phyloP scores from a whole-genome alignment of 2,113 vertebrate species.

The Puntigrus tetrazona region DNA sequence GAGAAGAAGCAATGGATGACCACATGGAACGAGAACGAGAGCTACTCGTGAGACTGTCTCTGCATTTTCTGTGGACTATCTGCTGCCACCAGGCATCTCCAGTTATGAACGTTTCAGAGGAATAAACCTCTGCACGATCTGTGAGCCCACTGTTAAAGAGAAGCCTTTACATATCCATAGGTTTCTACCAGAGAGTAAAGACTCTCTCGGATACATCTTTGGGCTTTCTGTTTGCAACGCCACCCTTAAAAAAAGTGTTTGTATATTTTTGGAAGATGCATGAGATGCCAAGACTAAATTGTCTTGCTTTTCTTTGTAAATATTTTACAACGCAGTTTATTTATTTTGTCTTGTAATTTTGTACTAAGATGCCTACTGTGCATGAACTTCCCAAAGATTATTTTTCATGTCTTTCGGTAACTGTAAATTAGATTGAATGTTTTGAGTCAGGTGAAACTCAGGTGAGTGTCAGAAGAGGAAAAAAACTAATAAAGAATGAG shows the following conservation, averaged over 20 bases:
- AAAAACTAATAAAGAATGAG: not conserved
- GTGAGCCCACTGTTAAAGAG: not conserved
- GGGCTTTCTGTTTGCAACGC: not conserved
- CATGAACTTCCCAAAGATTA: constrained; percentile 77
- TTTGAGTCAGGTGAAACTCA: not conserved
- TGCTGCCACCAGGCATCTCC: not conserved
- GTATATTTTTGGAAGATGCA: constrained; percentile 42
- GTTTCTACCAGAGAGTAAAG: not conserved
- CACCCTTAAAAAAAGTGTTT: constrained; percentile 37
- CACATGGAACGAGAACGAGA: constrained; percentile 90
- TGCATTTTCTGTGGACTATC: constrained; percentile 9
- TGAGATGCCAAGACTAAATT: constrained; percentile 71
- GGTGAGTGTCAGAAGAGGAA: not conserved
- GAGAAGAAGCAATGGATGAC: constrained; percentile 95
- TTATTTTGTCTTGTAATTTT: constrained; percentile 81
- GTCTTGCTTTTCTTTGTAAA: constrained; percentile 80
- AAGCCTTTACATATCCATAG: not conserved
- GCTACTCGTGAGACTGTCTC: constrained; percentile 80
- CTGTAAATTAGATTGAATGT: constrained; percentile 33
- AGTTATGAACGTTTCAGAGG: not conserved
- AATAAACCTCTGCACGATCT: not conserved
- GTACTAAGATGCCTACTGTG: constrained; percentile 63
- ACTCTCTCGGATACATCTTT: not conserved
- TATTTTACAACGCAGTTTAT: constrained; percentile 78
- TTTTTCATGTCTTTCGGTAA: constrained; percentile 36